Conservation (phyloP, 2,797 vertebrate species). For the Synaphobranchus kaupii region DNA sequence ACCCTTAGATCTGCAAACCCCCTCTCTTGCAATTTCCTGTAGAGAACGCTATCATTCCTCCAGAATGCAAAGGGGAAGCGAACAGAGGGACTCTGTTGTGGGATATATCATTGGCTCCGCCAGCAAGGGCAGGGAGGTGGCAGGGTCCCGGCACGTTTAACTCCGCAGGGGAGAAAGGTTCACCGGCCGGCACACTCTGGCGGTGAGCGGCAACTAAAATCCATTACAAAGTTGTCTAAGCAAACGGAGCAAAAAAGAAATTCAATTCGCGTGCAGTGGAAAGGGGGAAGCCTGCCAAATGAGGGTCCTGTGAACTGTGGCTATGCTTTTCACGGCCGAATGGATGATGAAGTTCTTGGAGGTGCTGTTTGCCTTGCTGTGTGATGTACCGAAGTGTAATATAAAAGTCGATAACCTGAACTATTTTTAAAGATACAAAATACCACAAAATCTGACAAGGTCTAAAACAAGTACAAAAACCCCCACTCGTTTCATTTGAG, state of each 20-base stretch:
- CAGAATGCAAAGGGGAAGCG: neutral
- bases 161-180: neutral
- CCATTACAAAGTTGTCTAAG: neutral
- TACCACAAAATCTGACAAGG: neutral
- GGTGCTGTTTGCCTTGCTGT: neutral
- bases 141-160: neutral
- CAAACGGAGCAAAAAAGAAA: neutral
- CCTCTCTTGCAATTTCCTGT: neutral
- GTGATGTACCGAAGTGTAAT: neutral
- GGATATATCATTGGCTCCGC: neutral
- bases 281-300: neutral
- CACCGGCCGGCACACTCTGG: neutral
- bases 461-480: neutral
- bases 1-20: neutral
- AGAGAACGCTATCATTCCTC: neutral
- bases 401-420: neutral
- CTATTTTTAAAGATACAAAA: neutral
- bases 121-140: neutral
- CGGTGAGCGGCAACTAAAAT: neutral
- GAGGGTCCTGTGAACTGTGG: neutral
- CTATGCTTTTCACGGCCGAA: neutral
- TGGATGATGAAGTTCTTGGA: neutral
- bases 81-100: neutral
- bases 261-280: neutral
- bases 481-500: neutral